These are phyloP conservation scores for Hedya salicella DNA, from an alignment of 2,888 invertebrate genomes.

Conservation along the genomic window DNA sequence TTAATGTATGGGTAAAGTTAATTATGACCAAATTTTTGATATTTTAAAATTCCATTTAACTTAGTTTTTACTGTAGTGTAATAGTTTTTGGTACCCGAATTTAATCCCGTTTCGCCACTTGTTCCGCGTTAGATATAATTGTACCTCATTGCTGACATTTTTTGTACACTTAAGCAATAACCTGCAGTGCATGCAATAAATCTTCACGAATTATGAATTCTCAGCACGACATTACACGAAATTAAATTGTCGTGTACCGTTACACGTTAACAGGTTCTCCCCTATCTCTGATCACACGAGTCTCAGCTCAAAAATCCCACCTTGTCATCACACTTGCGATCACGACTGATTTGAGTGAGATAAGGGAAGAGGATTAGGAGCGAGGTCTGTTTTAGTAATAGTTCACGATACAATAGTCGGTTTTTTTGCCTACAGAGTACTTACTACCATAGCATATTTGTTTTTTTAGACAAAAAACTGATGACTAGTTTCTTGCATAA, in stretches of 20 bases:
- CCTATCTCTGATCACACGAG: conserved; percentile 31
- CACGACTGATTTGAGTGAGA: neutral
- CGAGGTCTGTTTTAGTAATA: neutral
- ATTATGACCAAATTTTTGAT: too few species aligned
- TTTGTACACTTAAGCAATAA: conserved; percentile 18
- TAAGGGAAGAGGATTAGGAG: neutral
- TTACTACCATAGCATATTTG: too few species aligned
- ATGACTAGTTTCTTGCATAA: too few species aligned
- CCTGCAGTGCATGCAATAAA: conserved; percentile 9
- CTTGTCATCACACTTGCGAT: neutral
- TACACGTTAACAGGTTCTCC: conserved; percentile 30
- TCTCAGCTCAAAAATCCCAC: neutral
- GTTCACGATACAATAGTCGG: too few species aligned
- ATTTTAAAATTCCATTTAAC: too few species aligned
- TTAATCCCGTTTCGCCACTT: neutral
- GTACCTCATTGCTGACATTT: neutral
- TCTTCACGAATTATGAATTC: conserved; percentile 35
- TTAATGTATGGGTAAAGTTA: too few species aligned
- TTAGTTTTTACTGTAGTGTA: too few species aligned
- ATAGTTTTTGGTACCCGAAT: too few species aligned
- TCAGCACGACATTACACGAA: conserved; percentile 38
- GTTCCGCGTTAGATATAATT: too few species aligned
- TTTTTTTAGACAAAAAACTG: too few species aligned
- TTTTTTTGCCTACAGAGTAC: too few species aligned
- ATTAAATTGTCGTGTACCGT: conserved; percentile 37